Percentiles rank a stretch among this genome's conserved stretches.
phyloP scores from a whole-genome alignment of 2,113 vertebrate species.

The Ceyx margarethae region DNA sequence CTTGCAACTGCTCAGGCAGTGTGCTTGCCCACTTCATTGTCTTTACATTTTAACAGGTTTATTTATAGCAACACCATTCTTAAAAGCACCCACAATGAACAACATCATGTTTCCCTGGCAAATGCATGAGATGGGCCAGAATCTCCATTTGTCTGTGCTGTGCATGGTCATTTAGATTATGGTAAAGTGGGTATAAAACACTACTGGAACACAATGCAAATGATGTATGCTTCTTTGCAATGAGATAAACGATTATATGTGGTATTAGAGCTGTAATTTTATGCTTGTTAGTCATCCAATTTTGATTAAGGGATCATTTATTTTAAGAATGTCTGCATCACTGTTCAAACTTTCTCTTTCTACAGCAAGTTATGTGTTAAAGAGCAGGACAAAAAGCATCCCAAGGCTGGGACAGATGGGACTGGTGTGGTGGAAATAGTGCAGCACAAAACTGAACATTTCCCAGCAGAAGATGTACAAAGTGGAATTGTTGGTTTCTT shows the following conservation, averaged over 20 bases:
- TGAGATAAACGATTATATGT: slow-evolving; percentile 41
- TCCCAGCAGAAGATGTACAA: neutral
- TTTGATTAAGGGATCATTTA: slow-evolving; percentile 52
- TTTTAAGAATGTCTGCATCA: slow-evolving; percentile 5
- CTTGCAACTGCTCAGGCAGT: neutral
- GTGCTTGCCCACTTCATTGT: neutral
- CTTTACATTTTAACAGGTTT: neutral
- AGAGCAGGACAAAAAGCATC: neutral
- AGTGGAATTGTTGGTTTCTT: neutral
- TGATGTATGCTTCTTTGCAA: slow-evolving; percentile 37
- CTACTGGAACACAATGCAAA: slow-evolving; percentile 38
- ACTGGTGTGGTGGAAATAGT: neutral
- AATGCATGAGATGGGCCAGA: neutral
- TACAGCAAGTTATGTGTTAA: neutral
- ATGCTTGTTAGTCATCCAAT: slow-evolving; percentile 51
- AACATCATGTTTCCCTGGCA: neutral
- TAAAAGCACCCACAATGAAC: neutral
- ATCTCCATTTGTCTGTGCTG: slow-evolving; percentile 32
- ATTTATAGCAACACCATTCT: slow-evolving; percentile 5
- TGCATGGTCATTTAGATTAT: slow-evolving; percentile 51
- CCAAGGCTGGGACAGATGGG: neutral
- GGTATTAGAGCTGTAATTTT: slow-evolving; percentile 38
- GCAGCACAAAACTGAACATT: neutral
- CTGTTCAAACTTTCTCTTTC: neutral
- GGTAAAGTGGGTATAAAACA: slow-evolving; percentile 33